Evolutionary conservation across 1,140 invertebrate genomes (phyloP).

Genomic region (Cotesia chilonis): DNA sequence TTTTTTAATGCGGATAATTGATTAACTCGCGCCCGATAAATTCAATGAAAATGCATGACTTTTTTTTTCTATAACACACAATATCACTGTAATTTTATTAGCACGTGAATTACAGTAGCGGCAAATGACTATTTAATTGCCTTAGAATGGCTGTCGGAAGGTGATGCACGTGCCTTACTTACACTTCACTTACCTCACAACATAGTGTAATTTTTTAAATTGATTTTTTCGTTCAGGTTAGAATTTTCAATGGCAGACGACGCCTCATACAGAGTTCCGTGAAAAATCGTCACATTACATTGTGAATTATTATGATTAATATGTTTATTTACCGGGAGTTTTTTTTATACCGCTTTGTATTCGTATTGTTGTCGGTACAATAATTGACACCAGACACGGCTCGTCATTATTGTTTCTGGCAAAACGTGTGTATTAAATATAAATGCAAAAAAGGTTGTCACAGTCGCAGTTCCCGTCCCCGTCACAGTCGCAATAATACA

Average conservation of each 20-base stretch:
- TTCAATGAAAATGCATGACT: constrained; percentile 22
- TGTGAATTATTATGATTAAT: neutral
- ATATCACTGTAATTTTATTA: too few species aligned
- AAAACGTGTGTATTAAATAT: neutral
- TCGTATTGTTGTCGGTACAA: constrained; percentile 32
- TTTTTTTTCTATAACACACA: neutral
- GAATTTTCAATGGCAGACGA: constrained; percentile 33
- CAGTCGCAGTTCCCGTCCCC: too few species aligned
- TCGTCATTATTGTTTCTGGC: constrained; percentile 50
- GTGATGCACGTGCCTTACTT: neutral
- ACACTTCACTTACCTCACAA: neutral
- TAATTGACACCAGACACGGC: constrained; percentile 47
- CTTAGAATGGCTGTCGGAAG: neutral
- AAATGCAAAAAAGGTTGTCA: too few species aligned
- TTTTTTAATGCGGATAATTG: constrained; percentile 11
- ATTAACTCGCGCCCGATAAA: neutral
- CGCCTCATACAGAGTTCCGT: constrained; percentile 22
- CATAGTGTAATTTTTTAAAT: constrained; percentile 21
- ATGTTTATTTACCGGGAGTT: constrained; percentile 7
- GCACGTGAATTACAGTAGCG: too few species aligned
- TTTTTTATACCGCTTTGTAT: neutral
- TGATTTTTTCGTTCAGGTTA: constrained; percentile 47
- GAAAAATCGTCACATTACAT: constrained; percentile 6
- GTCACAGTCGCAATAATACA: constrained; percentile 31
- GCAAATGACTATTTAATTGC: neutral